Base-by-base conservation (phyloP, 1,140 invertebrate species). In the Globodera rostochiensis region DNA sequence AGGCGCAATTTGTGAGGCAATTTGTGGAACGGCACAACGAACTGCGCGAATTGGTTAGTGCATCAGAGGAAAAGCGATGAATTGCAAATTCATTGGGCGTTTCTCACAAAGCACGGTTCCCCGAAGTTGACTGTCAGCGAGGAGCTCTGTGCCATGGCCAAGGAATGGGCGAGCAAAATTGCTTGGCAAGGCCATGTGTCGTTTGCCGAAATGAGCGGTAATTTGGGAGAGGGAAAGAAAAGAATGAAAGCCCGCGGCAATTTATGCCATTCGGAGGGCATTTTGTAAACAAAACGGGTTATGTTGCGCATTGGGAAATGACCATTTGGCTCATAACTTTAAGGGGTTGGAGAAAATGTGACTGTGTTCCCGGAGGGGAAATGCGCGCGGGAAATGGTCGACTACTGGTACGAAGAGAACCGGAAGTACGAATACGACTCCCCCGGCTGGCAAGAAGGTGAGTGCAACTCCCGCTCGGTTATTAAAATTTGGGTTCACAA, bases 361-460 rank as follows among this genome's bases (percentile, higher is more conserved):
- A 89, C 88, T 66, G 85, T 90, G 46, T 90, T 89, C 75, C 88
- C 88, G 47, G 69, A 60, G 25, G 79, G 82, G 60, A 84, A 88
- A 46, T 73, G 74, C 73, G 83, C 88, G 4, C 73, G 71, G 21
- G 88, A 90, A 67, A 86, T 89, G 21, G 83, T 85, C 57, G 88
- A 87, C 57, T 84, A 89, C 79, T 90, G 88, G 88, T 89, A 89
- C 79, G 78, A 82, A 53, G 88, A 89, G 76, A 81, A 88, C 70
- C 82, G 82, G 67, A 89, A 88, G 70, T 89, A 88, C 83, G 87
- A 88, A 71, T 88, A 86, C 74, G 87, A 88, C 75, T 87, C 87
- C 13, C 88, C 88, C 15, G 88, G 88, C 19, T 89, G 88, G 88
- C 88, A 89, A 80, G 77, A 66, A 77, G 76, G 76, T 77, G 36